A percentile compares a stretch with the other conserved stretches of the same genome.
phyloP scores from a whole-genome alignment of 2,888 invertebrate genomes.

The Eupithecia exiguata region DNA sequence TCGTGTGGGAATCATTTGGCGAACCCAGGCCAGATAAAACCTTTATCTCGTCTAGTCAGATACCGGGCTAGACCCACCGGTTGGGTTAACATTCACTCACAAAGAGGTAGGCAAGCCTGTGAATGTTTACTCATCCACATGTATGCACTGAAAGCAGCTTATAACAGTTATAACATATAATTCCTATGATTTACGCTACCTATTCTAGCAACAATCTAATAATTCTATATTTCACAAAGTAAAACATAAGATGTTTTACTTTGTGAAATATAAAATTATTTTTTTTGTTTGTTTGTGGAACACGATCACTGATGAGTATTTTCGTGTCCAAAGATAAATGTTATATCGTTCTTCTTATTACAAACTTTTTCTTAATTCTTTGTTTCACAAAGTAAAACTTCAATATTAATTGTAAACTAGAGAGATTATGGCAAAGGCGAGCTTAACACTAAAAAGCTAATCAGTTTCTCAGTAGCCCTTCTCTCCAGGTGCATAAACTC shows the following conservation, averaged over 20 bases:
- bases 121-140: neutral
- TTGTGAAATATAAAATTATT: too few relatives aligned
- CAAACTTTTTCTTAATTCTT: too few relatives aligned
- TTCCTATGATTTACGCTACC: neutral
- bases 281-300: too few relatives aligned
- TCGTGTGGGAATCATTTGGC: neutral
- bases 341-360: too few relatives aligned
- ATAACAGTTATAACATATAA: neutral
- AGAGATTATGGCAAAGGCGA: too few relatives aligned
- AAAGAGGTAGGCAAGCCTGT: neutral
- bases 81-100: neutral
- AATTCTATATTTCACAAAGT: too few relatives aligned
- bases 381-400: too few relatives aligned
- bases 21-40: neutral
- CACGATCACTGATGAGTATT: too few relatives aligned
- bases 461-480: conserved; percentile 22
- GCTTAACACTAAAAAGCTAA: too few relatives aligned
- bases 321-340: too few relatives aligned
- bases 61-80: neutral
- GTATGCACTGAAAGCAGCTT: neutral
- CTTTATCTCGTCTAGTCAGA: neutral
- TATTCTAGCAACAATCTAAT: neutral
- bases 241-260: too few relatives aligned
- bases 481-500: conserved; percentile 41
- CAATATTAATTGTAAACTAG: too few relatives aligned